phyloP scores from a whole-genome alignment of 2,888 invertebrate genomes.

The Oxycera nigricornis region DNA sequence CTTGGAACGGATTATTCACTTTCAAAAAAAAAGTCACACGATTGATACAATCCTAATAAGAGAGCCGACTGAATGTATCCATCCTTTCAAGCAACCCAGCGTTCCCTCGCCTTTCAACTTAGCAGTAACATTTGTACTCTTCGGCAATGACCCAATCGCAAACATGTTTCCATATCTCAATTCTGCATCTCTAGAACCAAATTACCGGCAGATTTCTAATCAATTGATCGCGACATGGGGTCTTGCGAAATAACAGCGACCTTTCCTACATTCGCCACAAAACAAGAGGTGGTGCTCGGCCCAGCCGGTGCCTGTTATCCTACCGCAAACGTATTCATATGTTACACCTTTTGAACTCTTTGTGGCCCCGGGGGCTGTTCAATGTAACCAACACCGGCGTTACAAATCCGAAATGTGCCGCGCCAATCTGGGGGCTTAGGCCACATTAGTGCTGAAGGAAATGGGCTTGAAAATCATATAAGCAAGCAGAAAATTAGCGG shows the following conservation, averaged over 20 bases:
- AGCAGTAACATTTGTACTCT: no score
- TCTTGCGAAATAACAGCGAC: conserved; percentile 4
- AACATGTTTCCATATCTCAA: conserved; percentile 5
- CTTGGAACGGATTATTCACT: no score
- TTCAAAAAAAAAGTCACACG: no score
- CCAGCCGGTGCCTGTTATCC: background rate
- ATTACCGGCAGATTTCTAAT: conserved; percentile 20
- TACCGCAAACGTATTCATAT: background rate
- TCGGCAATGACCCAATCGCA: no score
- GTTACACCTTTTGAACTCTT: conserved; percentile 33
- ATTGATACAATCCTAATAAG: no score
- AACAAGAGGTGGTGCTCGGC: conserved; percentile 18
- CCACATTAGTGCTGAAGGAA: conserved; percentile 9
- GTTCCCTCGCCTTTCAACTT: no score
- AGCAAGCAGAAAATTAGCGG: conserved; percentile 38
- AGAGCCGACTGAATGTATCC: no score
- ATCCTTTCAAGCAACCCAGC: no score
- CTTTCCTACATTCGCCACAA: background rate
- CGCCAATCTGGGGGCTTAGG: background rate
- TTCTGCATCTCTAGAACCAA: conserved; percentile 24
- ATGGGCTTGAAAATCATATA: conserved; percentile 32
- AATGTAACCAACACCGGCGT: conserved; percentile 33
- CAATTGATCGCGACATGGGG: conserved; percentile 29
- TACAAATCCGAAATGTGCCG: conserved; percentile 19
- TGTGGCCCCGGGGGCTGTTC: conserved; percentile 2